Evolutionary conservation across 2,888 invertebrate genomes (phyloP).

Genomic region (Ophion slaviceki): DNA sequence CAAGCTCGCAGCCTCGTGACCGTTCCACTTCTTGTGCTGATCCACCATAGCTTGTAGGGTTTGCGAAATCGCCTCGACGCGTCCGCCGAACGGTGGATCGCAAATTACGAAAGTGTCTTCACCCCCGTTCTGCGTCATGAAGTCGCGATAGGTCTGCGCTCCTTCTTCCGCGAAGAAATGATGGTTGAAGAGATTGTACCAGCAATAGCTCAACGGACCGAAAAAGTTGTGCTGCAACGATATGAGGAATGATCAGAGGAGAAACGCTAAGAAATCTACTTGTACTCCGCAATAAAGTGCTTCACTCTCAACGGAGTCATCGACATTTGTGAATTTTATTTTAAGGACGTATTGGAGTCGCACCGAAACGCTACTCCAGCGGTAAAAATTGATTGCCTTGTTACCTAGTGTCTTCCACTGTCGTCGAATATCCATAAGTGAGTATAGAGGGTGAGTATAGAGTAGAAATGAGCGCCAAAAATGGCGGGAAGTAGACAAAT

Average conservation of each 20-base stretch:
- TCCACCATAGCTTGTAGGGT: conserved; percentile 87
- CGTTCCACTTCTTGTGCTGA: conserved; percentile 85
- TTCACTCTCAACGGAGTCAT: not conserved
- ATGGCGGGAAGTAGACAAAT: too few relatives aligned
- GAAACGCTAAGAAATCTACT: not conserved
- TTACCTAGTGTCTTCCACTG: too few relatives aligned
- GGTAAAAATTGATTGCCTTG: too few relatives aligned
- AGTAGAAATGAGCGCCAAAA: too few relatives aligned
- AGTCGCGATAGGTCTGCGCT: conserved; percentile 86
- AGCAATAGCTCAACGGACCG: conserved; percentile 88
- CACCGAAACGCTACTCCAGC: not conserved
- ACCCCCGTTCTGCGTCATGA: conserved; percentile 85
- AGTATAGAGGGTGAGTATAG: too few relatives aligned
- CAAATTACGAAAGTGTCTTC: conserved; percentile 87
- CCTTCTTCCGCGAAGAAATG: conserved; percentile 90
- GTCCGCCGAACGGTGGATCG: conserved; percentile 97
- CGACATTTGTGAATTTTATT: not conserved
- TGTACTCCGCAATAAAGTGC: not conserved
- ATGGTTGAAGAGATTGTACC: conserved; percentile 96
- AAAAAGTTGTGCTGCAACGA: conserved; percentile 86
- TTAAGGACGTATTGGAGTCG: not conserved
- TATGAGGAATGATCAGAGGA: conserved; percentile 1
- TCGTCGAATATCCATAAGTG: too few relatives aligned
- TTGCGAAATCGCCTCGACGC: conserved; percentile 91
- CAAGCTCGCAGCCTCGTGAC: conserved; percentile 84